Evolutionary conservation across 2,888 invertebrate species (phyloP).

Genomic region (Malacosoma neustria): DNA sequence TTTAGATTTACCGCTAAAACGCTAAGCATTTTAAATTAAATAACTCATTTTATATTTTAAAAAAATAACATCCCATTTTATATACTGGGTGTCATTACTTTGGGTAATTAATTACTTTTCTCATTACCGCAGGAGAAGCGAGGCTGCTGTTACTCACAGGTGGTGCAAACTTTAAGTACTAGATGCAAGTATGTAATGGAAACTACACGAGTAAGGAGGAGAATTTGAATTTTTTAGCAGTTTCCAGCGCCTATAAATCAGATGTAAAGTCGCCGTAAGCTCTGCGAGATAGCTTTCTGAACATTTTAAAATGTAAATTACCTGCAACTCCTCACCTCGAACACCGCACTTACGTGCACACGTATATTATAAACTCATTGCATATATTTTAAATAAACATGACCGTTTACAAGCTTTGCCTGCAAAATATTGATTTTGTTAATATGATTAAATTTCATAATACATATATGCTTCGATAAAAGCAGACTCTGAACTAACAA

Average conservation of each 20-base stretch:
- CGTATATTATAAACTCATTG: not conserved
- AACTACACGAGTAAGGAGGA: constrained; percentile 28
- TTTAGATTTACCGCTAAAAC: no score
- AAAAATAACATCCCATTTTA: no score
- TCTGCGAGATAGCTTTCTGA: constrained; percentile 51
- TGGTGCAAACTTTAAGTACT: constrained; percentile 30
- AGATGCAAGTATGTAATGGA: constrained; percentile 23
- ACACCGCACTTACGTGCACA: constrained; percentile 2
- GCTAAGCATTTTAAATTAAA: no score
- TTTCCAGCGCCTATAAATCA: constrained; percentile 72
- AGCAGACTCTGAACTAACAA: no score
- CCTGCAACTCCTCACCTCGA: constrained; percentile 26
- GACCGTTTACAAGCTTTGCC: no score
- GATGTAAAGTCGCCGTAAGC: constrained; percentile 61
- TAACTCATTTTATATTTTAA: no score
- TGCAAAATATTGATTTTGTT: no score
- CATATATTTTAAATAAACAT: no score
- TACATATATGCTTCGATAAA: no score
- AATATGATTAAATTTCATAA: no score
- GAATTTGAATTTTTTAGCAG: constrained; percentile 70
- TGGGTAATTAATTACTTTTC: not conserved
- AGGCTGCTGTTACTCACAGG: constrained; percentile 37
- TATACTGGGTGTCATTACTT: no score
- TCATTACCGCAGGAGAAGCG: constrained; percentile 2
- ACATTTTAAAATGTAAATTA: constrained; percentile 71